Evolutionary conservation across 1,140 invertebrate species (phyloP), one percentile per base, ranked within the genome.

Genomic region (Sinonovacula constricta): DNA sequence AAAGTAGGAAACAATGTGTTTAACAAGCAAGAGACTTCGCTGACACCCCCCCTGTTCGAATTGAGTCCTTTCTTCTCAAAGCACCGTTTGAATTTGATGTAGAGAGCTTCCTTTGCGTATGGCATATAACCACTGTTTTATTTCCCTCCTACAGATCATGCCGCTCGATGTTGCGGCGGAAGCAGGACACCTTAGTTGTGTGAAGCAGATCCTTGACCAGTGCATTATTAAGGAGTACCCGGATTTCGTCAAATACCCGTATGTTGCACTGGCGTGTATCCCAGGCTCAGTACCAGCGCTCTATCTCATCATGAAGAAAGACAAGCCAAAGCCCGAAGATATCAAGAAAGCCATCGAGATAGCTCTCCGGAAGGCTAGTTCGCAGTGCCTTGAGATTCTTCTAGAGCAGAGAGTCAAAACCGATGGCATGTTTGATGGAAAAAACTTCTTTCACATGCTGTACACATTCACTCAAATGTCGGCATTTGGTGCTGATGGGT

Each of bases 131-230:
- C n/a, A 7, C 7, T 57, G 18, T 5, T 18, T 36, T 59, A 18
- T 59, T 59, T 67, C 28, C 56, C 5, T n/a, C 22, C 71, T 62
- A 22, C 49, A 84, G 83, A 69, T 80, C n/a, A 77, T 80, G 4
- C 85, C 87, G 4, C 54, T 88, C 12, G 87, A 87, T 28, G 72
- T 88, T n/a, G 85, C 87, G 18, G 84, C 85, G 3, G 53, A 77
- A n/a, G 68, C 70, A 3, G 79, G 82, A 0, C 81, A 85, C 36
- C 18, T 83, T 26, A 67, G 77, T 28, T 87, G 87, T 59, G 84
- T 88, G 1, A 79, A 82, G 15, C 68, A 77, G 10, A 79, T 87
- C 34, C 63, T 88, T 53, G 79, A 83, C 53, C 75, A 81, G 36
- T 84, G 82, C 63, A 79, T 85, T n/a, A 60, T 86, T 12, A 85